Base-by-base conservation (phyloP, 1,140 invertebrate genomes). In the Ridgeia piscesae region DNA sequence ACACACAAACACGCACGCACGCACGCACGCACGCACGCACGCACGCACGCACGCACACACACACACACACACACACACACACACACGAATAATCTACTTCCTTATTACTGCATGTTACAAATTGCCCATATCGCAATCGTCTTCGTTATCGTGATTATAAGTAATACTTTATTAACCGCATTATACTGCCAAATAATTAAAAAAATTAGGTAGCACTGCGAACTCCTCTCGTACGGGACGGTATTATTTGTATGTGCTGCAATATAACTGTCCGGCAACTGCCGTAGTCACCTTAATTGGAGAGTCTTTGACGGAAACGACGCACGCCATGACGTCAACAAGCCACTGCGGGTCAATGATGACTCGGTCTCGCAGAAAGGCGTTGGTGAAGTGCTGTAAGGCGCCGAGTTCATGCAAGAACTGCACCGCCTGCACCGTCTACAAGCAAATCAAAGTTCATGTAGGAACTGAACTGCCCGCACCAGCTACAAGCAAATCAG, bases 291-390 rank as follows among this genome's bases (percentile, higher is more conserved):
- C 95, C 94, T 95, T 93, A 34, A 95, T 95, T 1, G 94, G 94
- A 33, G 94, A 94, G 34, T 94, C 94, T 91, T 95, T 94, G 21
- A 96, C 95, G 88, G 95, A 95, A 21, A 96, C 95, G 34, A 96
- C 93, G 93, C 95, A 96, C 1, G 95, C 94, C 95, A 96, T 95
- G 34, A 95, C 95, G 93, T 96, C 95, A 11, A 96, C 95, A 92
- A 96, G 95, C 95, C 95, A 96, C 94, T 96, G 95, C 21, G 95
- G 95, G n/a, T 95, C 93, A 27, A 96, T 95, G n/a, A 96, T 95
- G 9, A 96, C 94, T 35, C 95, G 93, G 33, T 94, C 92, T 58
- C 94, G 93, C 50, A 96, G 93, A 48, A 95, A 95, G 35, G 94
- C 94, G 33, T 94, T 95, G 93, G 95, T 94, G 93, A 96, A 96